Evolutionary conservation across 2,113 vertebrate genomes (phyloP).

Genomic region (Cygnus buccinator): DNA sequence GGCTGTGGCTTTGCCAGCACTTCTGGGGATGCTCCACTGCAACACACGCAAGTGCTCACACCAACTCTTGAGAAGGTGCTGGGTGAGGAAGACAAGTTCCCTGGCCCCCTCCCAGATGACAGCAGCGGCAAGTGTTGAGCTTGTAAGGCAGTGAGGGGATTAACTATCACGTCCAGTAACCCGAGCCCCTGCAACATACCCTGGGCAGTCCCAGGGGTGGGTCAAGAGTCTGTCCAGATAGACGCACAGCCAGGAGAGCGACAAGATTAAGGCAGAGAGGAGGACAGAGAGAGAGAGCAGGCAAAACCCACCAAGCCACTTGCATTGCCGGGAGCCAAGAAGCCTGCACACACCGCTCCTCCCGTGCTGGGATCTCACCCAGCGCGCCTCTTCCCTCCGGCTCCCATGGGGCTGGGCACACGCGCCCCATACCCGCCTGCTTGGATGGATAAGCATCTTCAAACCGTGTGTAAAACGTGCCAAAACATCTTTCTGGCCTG

Average conservation of each 20-base stretch:
- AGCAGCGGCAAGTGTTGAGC: neutral
- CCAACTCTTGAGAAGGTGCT: neutral
- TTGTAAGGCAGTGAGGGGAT: neutral
- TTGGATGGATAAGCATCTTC: neutral
- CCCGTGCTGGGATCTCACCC: neutral
- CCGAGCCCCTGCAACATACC: neutral
- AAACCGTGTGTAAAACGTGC: neutral
- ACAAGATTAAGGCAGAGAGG: neutral
- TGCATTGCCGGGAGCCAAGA: neutral
- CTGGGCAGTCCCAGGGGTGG: neutral
- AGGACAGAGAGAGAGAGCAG: neutral
- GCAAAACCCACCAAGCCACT: neutral
- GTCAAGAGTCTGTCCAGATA: neutral
- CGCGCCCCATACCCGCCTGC: neutral
- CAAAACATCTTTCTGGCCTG: neutral
- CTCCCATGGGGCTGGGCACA: neutral
- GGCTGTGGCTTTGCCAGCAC: too few relatives aligned
- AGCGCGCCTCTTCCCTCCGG: neutral
- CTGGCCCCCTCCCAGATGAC: neutral
- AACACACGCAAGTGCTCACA: neutral
- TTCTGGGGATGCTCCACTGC: neutral
- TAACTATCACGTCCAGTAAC: constrained; percentile 4
- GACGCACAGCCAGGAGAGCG: neutral
- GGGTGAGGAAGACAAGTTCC: neutral
- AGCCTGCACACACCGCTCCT: neutral